A percentile compares a stretch with the other conserved stretches of the same genome.
Evolutionary conservation across 2,113 vertebrate species (phyloP).

Genomic region (Guaruba guarouba): DNA sequence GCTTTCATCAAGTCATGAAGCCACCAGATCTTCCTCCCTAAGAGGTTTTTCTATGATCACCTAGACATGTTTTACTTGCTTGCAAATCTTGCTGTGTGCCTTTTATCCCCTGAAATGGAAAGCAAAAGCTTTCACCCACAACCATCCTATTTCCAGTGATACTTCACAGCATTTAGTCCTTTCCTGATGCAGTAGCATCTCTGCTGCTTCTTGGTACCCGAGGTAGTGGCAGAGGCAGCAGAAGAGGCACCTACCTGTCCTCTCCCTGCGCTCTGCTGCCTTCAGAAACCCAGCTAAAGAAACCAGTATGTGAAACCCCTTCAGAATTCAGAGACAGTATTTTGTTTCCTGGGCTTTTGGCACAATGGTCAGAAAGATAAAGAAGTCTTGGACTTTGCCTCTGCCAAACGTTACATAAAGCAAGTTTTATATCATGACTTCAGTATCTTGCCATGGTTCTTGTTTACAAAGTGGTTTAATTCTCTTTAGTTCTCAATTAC

Average conservation of each 20-base stretch:
- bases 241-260: neutral
- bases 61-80: neutral
- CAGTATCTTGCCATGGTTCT: neutral
- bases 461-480: neutral
- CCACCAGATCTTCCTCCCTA: neutral
- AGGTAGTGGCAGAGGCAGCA: neutral
- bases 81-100: neutral
- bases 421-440: neutral
- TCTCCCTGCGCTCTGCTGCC: neutral
- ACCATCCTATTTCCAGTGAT: neutral
- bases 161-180: neutral
- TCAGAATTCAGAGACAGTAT: neutral
- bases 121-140: neutral
- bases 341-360: neutral
- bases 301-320: neutral
- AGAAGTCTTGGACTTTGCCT: neutral
- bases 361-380: neutral
- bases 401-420: neutral
- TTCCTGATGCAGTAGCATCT: neutral
- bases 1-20: neutral
- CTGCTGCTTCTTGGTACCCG: fast-evolving
- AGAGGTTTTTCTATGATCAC: neutral
- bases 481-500: neutral
- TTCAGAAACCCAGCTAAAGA: neutral
- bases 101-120: neutral